Evolutionary conservation across 2,113 vertebrate species (phyloP).

Genomic region (Ciconia stormi): DNA sequence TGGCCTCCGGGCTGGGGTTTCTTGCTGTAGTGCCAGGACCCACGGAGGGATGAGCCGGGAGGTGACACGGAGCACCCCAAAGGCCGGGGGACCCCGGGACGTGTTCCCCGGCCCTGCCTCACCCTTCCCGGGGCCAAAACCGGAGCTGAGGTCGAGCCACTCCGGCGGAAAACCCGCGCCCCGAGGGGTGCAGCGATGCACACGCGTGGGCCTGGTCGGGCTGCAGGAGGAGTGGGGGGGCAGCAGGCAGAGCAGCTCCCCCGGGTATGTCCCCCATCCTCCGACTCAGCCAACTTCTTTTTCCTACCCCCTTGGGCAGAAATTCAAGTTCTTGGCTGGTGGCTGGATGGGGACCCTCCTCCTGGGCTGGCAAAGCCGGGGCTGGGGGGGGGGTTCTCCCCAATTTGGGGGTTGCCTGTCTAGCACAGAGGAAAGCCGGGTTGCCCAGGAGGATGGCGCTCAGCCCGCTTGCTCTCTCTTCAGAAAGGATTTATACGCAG

Average conservation of each 20-base stretch:
- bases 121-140: not conserved
- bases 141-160: not conserved
- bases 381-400: not conserved
- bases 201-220: not conserved
- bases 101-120: accelerated
- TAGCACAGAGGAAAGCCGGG: not conserved
- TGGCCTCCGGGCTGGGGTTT: not conserved
- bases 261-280: not conserved
- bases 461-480: not conserved
- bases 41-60: not conserved
- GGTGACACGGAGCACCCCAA: not conserved
- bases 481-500: not conserved
- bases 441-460: not conserved
- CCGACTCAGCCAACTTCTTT: not conserved
- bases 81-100: too few relatives aligned
- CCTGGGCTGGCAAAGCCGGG: not conserved
- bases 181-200: not conserved
- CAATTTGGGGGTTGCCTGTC: not conserved
- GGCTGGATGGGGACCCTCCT: not conserved
- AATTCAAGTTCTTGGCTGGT: not conserved
- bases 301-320: not conserved
- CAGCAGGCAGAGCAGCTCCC: not conserved
- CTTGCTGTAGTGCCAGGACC: not conserved
- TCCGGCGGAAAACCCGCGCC: not conserved
- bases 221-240: too few relatives aligned